Evolutionary conservation across 2,797 vertebrate species (phyloP).

Genomic region (Myotis vivesi): DNA sequence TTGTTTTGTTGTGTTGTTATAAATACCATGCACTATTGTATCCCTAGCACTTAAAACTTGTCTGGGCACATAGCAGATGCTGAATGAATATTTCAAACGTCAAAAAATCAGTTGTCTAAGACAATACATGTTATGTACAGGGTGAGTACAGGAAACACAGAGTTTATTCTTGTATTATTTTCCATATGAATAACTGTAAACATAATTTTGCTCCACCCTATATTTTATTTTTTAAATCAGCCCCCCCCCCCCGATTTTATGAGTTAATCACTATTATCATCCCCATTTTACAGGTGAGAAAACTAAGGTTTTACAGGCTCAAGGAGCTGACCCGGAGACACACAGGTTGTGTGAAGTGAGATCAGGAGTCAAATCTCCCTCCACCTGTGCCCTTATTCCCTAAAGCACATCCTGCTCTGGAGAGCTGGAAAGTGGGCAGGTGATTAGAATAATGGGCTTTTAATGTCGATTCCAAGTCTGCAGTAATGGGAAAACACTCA

Average conservation of each 20-base stretch:
- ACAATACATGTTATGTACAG: neutral
- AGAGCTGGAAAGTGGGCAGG: neutral
- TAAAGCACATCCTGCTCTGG: too few species aligned
- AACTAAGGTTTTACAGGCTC: neutral
- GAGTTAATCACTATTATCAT: neutral
- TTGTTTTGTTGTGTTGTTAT: neutral
- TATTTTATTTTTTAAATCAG: neutral
- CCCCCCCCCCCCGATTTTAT: neutral
- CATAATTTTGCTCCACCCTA: neutral
- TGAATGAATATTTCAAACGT: neutral
- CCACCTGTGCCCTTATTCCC: neutral
- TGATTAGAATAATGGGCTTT: neutral
- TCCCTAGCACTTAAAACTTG: neutral
- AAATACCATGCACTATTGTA: neutral
- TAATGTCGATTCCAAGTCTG: neutral
- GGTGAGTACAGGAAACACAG: neutral
- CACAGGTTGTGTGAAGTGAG: neutral
- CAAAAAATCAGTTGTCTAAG: neutral
- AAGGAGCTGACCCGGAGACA: neutral
- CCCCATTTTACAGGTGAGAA: neutral
- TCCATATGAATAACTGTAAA: neutral
- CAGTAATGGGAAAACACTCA: neutral
- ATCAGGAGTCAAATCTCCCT: neutral
- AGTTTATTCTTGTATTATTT: neutral
- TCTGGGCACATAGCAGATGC: neutral